Percentiles rank a stretch among this genome's conserved stretches.
phyloP scores from a whole-genome alignment of 2,888 invertebrate species.

The Drosophila cyrtoloma region DNA sequence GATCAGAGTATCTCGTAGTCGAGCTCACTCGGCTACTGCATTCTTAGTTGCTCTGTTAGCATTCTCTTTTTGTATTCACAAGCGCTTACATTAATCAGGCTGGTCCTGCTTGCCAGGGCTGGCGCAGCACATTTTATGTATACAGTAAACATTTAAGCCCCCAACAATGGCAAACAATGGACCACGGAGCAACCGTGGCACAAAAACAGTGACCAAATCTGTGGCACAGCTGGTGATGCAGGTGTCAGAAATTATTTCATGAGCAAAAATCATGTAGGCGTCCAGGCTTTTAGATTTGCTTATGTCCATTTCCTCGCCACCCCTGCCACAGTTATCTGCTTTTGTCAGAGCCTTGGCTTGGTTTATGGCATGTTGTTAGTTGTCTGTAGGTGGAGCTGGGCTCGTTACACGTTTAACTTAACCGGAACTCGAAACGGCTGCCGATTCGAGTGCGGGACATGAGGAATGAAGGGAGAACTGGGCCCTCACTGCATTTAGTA shows the following conservation, averaged over 20 bases:
- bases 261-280: conserved; percentile 77
- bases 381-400: conserved; percentile 62
- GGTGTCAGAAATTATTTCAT: conserved; percentile 73
- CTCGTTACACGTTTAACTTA: conserved; percentile 74
- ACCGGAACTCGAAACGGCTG: conserved; percentile 67
- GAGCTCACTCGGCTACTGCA: neutral
- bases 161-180: conserved; percentile 67
- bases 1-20: neutral
- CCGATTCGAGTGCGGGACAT: conserved; percentile 25
- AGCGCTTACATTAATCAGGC: conserved; percentile 40
- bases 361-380: conserved; percentile 73
- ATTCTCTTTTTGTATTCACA: conserved; percentile 35
- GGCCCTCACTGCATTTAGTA: conserved; percentile 72
- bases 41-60: neutral
- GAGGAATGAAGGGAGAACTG: neutral
- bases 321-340: conserved; percentile 15
- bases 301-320: conserved; percentile 3
- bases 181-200: conserved; percentile 6
- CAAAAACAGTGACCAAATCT: conserved; percentile 28
- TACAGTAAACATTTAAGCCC: conserved; percentile 75
- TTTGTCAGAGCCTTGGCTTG: conserved; percentile 52
- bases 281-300: conserved; percentile 49
- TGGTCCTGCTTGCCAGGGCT: conserved; percentile 16
- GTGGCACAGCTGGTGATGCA: conserved; percentile 55
- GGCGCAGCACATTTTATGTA: conserved; percentile 69